Conservation (phyloP, 1,140 invertebrate genomes). For the Oscheius sp. region DNA sequence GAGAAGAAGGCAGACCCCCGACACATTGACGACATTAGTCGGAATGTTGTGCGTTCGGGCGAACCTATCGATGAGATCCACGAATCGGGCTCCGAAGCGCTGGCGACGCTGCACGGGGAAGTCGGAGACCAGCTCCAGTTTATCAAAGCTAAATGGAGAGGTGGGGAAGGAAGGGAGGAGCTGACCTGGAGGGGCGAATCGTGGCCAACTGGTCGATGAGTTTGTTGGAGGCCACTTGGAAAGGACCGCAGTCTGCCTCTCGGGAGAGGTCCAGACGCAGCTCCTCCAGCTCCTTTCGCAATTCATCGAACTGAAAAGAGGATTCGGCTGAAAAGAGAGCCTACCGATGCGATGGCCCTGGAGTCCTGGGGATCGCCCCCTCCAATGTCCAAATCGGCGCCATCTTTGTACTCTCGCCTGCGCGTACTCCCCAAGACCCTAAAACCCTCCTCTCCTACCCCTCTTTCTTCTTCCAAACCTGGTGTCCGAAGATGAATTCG, state of each 20-base stretch:
- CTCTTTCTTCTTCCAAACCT: too few species aligned
- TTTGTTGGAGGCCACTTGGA: constrained; percentile 2
- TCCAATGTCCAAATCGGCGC: too few species aligned
- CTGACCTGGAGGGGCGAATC: not conserved
- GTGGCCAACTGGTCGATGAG: not conserved
- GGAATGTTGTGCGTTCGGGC: not conserved
- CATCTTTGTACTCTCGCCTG: too few species aligned
- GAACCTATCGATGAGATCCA: not conserved
- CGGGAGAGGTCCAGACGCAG: not conserved
- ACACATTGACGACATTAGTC: not conserved
- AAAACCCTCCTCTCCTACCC: too few species aligned
- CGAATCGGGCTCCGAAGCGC: not conserved
- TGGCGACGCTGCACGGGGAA: not conserved
- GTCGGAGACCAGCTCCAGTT: not conserved
- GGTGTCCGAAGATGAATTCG: too few species aligned
- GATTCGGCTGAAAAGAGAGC: too few species aligned
- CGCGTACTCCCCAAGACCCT: too few species aligned
- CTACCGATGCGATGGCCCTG: too few species aligned
- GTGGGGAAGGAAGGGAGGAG: not conserved
- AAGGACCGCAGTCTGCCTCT: not conserved
- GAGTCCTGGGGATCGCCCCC: too few species aligned
- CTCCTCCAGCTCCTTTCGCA: not conserved
- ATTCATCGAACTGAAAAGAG: constrained; percentile 27
- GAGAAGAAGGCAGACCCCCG: not conserved
- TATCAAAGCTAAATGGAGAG: not conserved